Percentiles rank a stretch among this genome's conserved stretches.
phyloP scores from a whole-genome alignment of 2,797 vertebrate genomes.

The Poecilia wingei region DNA sequence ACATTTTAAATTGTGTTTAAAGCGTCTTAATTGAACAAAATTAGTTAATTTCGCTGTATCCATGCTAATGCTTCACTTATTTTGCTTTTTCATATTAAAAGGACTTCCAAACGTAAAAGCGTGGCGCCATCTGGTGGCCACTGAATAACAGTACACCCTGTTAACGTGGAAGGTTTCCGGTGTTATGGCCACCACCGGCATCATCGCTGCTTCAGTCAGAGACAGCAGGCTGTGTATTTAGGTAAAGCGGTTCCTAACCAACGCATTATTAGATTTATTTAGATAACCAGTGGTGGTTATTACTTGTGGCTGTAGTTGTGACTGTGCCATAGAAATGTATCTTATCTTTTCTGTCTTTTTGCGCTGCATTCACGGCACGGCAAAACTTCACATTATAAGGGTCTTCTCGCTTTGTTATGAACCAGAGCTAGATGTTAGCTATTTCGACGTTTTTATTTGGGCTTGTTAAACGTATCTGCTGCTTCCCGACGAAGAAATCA shows the following conservation, averaged over 20 bases:
- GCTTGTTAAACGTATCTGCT: background rate
- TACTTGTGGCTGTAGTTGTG: background rate
- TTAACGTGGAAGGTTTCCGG: constrained; percentile 77
- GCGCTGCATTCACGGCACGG: background rate
- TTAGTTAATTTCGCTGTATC: background rate
- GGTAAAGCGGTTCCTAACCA: constrained; percentile 37
- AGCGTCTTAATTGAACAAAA: background rate
- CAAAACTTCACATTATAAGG: constrained; percentile 13
- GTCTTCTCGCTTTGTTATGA: constrained; percentile 28
- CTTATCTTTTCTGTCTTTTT: background rate
- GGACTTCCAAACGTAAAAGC: background rate
- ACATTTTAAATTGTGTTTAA: too few species aligned
- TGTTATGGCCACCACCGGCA: constrained; percentile 83
- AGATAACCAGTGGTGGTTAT: accelerated
- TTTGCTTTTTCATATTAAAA: background rate
- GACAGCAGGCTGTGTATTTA: constrained; percentile 36
- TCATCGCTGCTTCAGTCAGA: constrained; percentile 45
- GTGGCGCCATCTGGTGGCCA: constrained; percentile 57
- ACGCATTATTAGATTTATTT: background rate
- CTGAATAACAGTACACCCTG: constrained; percentile 17
- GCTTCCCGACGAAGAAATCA: background rate
- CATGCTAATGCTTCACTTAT: background rate
- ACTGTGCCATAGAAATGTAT: background rate
- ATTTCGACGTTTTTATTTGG: background rate
- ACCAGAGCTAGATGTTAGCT: constrained; percentile 38